phyloP scores from a whole-genome alignment of 2,888 invertebrate species.

The Linnaemya tessellans region DNA sequence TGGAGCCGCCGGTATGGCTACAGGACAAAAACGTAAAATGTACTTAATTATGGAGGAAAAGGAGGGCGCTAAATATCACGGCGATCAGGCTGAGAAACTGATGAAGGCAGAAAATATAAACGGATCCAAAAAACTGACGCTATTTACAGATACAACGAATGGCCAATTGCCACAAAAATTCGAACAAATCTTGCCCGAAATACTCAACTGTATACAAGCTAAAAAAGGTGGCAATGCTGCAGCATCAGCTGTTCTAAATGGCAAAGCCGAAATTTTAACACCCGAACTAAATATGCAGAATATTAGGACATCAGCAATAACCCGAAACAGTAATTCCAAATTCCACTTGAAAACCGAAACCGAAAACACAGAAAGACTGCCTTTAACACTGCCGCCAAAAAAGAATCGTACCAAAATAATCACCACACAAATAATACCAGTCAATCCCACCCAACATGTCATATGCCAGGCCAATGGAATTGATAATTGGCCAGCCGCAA shows the following conservation, averaged over 20 bases:
- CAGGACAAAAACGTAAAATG: conserved; percentile 78
- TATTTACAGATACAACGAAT: conserved; percentile 79
- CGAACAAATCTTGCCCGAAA: conserved; percentile 80
- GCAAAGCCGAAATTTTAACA: conserved; percentile 1
- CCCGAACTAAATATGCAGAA: conserved; percentile 21
- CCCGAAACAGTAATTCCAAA: conserved; percentile 2
- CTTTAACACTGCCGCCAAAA: conserved; percentile 80
- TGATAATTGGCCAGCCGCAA: conserved; percentile 55
- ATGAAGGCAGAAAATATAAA: conserved; percentile 68
- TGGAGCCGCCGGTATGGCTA: conserved; percentile 57
- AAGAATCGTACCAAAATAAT: conserved; percentile 79
- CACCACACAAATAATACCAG: conserved; percentile 68
- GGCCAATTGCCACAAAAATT: conserved; percentile 79
- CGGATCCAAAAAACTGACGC: conserved; percentile 78
- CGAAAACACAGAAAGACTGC: conserved; percentile 73
- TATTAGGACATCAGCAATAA: not conserved
- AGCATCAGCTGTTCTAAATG: not conserved
- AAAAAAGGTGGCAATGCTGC: conserved; percentile 59
- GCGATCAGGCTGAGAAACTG: conserved; percentile 54
- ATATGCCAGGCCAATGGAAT: conserved; percentile 38
- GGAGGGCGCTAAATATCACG: conserved; percentile 68
- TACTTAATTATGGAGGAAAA: conserved; percentile 80
- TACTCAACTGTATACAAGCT: conserved; percentile 79
- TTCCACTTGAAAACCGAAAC: conserved; percentile 34
- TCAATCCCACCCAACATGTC: conserved; percentile 54